These are phyloP conservation scores for Gambelia wislizenii DNA, from an alignment of 2,797 vertebrate species.

Conservation along the genomic window DNA sequence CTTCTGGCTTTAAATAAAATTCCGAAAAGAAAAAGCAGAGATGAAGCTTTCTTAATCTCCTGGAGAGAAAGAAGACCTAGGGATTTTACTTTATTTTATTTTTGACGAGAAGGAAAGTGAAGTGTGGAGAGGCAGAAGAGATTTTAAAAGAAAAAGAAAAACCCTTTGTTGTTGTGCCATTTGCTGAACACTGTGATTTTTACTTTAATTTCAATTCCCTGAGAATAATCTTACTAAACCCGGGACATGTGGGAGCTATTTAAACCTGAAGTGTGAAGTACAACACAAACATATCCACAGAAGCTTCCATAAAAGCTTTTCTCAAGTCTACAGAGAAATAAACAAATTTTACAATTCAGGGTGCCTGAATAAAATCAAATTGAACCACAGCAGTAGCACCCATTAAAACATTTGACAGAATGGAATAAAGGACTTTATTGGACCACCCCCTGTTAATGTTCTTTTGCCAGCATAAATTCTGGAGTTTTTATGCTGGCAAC, in stretches of 20 bases:
- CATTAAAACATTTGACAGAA: slow-evolving; percentile 5
- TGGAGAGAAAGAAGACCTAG: background rate
- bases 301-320: background rate
- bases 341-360: background rate
- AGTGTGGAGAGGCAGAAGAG: background rate
- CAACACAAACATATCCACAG: background rate
- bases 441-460: no score
- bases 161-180: background rate
- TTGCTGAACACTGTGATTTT: background rate
- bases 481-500: no score
- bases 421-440: background rate
- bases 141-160: no score
- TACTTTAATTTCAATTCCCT: background rate
- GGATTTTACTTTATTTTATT: background rate
- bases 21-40: background rate
- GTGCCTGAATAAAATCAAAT: background rate
- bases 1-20: background rate
- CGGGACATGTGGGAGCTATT: background rate
- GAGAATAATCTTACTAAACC: slow-evolving; percentile 22
- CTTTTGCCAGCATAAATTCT: no score
- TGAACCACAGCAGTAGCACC: background rate
- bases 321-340: background rate
- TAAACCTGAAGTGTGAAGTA: background rate
- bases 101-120: background rate
- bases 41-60: background rate